Percentiles rank a stretch among this genome's conserved stretches.
Conservation (phyloP, 2,888 invertebrate genomes). For the Trichacis sp. region DNA sequence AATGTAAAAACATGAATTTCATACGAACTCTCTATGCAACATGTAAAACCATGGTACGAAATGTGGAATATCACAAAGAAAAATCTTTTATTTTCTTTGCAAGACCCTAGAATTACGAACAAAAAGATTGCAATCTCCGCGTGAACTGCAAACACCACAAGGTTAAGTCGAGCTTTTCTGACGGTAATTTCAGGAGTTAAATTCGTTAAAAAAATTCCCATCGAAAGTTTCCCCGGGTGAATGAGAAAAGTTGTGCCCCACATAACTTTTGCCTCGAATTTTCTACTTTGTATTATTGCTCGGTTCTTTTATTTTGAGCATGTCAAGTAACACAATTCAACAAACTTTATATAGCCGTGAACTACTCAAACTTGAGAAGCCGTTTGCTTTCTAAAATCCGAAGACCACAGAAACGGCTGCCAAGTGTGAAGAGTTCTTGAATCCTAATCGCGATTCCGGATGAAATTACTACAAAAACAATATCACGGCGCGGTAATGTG, state of each 20-base stretch:
- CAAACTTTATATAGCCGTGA: background rate
- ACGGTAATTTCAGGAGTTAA: too few species aligned
- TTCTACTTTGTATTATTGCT: slow-evolving; percentile 1
- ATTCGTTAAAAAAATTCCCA: background rate
- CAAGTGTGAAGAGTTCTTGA: slow-evolving; percentile 36
- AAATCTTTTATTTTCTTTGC: slow-evolving; percentile 24
- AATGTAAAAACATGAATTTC: too few species aligned
- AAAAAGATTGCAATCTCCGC: too few species aligned
- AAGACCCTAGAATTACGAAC: slow-evolving; percentile 30
- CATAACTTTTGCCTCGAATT: background rate
- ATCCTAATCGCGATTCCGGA: slow-evolving; percentile 13
- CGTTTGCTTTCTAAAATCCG: slow-evolving; percentile 17
- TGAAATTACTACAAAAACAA: slow-evolving; percentile 11
- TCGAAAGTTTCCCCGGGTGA: background rate
- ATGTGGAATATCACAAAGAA: too few species aligned
- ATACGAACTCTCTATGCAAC: too few species aligned
- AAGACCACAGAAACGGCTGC: slow-evolving; percentile 35
- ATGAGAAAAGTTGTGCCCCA: background rate
- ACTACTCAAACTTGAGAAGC: background rate
- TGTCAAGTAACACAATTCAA: background rate
- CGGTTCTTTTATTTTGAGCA: background rate
- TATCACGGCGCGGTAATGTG: background rate
- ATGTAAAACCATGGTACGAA: too few species aligned
- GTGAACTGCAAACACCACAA: too few species aligned
- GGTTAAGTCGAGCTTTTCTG: too few species aligned